phyloP scores from a whole-genome alignment of 2,113 vertebrate genomes.

The Genyomyrus donnyi region DNA sequence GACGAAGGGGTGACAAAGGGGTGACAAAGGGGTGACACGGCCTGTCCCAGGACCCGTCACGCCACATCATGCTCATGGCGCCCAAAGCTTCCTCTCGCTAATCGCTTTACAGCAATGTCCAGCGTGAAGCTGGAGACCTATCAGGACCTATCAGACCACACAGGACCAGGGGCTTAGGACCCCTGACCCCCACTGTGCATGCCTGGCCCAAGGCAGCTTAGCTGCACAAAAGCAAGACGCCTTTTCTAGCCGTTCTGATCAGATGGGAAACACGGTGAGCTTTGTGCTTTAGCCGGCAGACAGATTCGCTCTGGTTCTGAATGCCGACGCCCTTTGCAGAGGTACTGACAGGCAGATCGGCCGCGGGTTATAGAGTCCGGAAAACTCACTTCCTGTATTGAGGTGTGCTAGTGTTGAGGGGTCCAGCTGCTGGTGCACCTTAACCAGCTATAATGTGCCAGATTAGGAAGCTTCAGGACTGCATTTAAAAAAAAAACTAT shows the following conservation, averaged over 20 bases:
- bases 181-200: too few relatives aligned
- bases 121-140: too few relatives aligned
- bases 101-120: not conserved
- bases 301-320: not conserved
- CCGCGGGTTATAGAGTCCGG: not conserved
- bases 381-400: not conserved
- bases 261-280: not conserved
- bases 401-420: not conserved
- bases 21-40: not conserved
- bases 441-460: not conserved
- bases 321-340: not conserved
- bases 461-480: not conserved
- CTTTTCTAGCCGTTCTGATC: too few relatives aligned
- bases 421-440: not conserved
- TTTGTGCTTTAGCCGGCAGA: not conserved
- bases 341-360: not conserved
- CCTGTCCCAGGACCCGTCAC: not conserved
- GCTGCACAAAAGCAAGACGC: not conserved
- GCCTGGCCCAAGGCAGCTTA: not conserved
- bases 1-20: not conserved
- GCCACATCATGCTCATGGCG: not conserved
- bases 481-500: not conserved
- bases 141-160: not conserved
- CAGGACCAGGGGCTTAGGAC: not conserved
- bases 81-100: not conserved